Evolutionary conservation across 2,113 vertebrate genomes (phyloP).

Genomic region (Gracilinanus agilis): DNA sequence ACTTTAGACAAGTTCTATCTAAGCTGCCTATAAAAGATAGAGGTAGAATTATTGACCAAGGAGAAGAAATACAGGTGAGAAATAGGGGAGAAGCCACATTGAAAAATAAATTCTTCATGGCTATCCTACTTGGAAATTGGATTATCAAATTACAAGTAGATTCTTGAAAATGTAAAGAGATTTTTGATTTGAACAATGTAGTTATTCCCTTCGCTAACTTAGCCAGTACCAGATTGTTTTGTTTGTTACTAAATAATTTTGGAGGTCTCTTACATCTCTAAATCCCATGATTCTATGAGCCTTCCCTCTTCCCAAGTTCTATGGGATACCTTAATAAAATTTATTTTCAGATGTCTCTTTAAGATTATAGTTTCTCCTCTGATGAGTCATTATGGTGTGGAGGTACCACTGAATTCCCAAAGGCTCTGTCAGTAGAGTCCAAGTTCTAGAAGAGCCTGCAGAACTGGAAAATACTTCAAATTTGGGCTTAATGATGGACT

Average conservation of each 20-base stretch:
- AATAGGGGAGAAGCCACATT: neutral
- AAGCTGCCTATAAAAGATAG: neutral
- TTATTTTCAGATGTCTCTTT: neutral
- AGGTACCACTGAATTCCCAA: neutral
- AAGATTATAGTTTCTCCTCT: neutral
- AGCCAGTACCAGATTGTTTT: too few relatives aligned
- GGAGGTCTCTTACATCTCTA: neutral
- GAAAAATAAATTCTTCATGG: slow-evolving; percentile 25
- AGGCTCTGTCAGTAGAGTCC: neutral
- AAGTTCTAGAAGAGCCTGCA: neutral
- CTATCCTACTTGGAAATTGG: slow-evolving; percentile 54
- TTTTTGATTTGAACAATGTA: neutral
- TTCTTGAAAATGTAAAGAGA: neutral
- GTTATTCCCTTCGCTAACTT: neutral
- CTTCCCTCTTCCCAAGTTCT: neutral
- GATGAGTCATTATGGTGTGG: neutral
- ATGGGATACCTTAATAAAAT: neutral
- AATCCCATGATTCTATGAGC: neutral
- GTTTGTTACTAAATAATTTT: neutral
- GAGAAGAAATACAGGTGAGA: neutral
- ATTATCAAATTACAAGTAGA: neutral
- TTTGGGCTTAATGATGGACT: neutral
- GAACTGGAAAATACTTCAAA: neutral
- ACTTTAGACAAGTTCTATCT: too few relatives aligned
- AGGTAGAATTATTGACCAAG: neutral